These are phyloP conservation scores for Saiga tatarica DNA, from an alignment of 2,113 vertebrate species.

Conservation along the genomic window DNA sequence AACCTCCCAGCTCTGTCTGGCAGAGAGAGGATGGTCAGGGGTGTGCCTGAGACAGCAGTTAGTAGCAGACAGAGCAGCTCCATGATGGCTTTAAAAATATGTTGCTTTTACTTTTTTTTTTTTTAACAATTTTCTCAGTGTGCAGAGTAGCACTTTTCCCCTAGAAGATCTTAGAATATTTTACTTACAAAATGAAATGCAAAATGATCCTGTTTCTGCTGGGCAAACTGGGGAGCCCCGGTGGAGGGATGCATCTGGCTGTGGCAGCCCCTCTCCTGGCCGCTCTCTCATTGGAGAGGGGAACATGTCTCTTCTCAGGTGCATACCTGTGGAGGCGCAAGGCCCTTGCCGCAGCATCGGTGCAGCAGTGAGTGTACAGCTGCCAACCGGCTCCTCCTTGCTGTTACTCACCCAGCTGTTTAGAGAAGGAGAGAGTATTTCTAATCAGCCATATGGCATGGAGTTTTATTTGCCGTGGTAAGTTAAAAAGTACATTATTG, in stretches of 20 bases:
- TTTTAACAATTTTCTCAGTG: conserved; percentile 43
- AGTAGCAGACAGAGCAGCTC: conserved; percentile 57
- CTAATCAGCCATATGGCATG: conserved; percentile 95
- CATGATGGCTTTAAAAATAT: conserved; percentile 31
- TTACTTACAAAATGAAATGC: conserved; percentile 74
- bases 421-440: conserved; percentile 90
- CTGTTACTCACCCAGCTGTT: conserved; percentile 98
- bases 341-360: conserved; percentile 87
- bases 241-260: conserved; percentile 76
- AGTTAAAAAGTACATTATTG: conserved; percentile 77
- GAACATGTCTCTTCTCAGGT: conserved; percentile 80
- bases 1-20: background rate
- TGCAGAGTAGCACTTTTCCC: conserved; percentile 67
- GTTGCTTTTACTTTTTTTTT: conserved; percentile 66
- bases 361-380: conserved; percentile 89
- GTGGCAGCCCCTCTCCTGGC: conserved; percentile 68
- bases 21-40: conserved; percentile 55
- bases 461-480: conserved; percentile 87
- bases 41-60: background rate
- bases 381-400: conserved; percentile 92
- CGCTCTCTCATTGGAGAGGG: conserved; percentile 65
- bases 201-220: conserved; percentile 68
- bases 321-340: conserved; percentile 88
- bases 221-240: conserved; percentile 66
- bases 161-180: conserved; percentile 74